A percentile compares a stretch with the other conserved stretches of the same genome.
Evolutionary conservation across 2,888 invertebrate species (phyloP).

Genomic region (Habroteleia sp.): DNA sequence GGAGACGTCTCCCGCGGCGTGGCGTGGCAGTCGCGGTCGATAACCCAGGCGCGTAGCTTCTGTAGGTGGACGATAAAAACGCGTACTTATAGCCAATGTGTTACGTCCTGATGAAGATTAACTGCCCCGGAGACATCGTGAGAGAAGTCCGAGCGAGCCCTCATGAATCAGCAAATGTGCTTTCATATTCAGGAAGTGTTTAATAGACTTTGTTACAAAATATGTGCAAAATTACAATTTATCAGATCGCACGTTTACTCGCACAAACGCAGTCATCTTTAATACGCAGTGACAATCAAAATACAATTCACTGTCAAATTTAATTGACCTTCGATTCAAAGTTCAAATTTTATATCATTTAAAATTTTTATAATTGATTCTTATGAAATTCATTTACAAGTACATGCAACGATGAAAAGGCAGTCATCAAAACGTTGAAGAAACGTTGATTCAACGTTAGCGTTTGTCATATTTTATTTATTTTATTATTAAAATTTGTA

Average conservation of each 20-base stretch:
- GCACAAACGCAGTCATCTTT: too few species aligned
- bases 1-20: constrained; percentile 34
- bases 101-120: constrained; percentile 66
- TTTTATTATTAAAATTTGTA: too few species aligned
- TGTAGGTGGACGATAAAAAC: constrained; percentile 68
- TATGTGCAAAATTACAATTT: constrained; percentile 1
- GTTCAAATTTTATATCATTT: too few species aligned
- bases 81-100: constrained; percentile 64
- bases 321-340: too few species aligned
- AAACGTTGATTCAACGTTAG: too few species aligned
- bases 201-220: constrained; percentile 38
- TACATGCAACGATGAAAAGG: too few species aligned
- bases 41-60: constrained; percentile 53
- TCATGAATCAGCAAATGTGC: constrained; percentile 51
- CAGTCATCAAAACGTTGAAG: too few species aligned
- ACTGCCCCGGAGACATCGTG: constrained; percentile 60
- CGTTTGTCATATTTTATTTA: too few species aligned
- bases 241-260: background rate
- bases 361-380: too few species aligned
- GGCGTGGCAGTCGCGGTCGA: constrained; percentile 62
- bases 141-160: constrained; percentile 36
- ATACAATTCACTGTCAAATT: too few species aligned
- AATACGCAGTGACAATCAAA: too few species aligned
- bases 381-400: too few species aligned
- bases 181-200: constrained; percentile 45